Percentiles rank a stretch among this genome's conserved stretches.
Evolutionary conservation across 2,797 vertebrate species (phyloP).

Genomic region (Chaunax sp.): DNA sequence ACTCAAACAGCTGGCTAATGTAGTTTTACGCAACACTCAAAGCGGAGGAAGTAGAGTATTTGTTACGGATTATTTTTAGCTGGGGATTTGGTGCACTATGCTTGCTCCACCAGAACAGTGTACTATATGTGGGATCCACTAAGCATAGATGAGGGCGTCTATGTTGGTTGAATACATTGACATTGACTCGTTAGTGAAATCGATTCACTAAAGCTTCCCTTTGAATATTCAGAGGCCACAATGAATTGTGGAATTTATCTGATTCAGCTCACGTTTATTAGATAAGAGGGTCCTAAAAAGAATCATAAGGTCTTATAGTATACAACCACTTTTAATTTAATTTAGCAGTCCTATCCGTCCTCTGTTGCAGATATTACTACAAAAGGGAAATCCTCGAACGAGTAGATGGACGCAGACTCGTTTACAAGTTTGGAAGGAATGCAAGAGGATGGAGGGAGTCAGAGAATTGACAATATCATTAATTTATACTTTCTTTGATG

Average conservation of each 20-base stretch:
- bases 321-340: too few species aligned
- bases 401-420: constrained; percentile 95
- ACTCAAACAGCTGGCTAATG: too few species aligned
- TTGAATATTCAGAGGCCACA: background rate
- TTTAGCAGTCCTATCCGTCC: too few species aligned
- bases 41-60: too few species aligned
- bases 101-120: background rate
- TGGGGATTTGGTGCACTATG: too few species aligned
- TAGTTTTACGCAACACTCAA: too few species aligned
- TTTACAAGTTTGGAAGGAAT: constrained; percentile 98
- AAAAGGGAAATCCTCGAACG: constrained; percentile 98
- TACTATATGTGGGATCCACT: background rate
- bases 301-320: too few species aligned
- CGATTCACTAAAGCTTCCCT: background rate
- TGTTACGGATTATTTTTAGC: too few species aligned
- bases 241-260: background rate
- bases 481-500: constrained; percentile 64
- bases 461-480: constrained; percentile 85
- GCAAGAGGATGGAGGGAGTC: constrained; percentile 95
- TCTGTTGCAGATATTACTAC: constrained; percentile 93
- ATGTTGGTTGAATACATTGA: background rate
- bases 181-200: background rate
- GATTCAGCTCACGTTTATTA: background rate
- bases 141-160: background rate
- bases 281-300: too few species aligned